Conservation (phyloP, 2,797 vertebrate species). For the Rhadinocentrus ornatus region DNA sequence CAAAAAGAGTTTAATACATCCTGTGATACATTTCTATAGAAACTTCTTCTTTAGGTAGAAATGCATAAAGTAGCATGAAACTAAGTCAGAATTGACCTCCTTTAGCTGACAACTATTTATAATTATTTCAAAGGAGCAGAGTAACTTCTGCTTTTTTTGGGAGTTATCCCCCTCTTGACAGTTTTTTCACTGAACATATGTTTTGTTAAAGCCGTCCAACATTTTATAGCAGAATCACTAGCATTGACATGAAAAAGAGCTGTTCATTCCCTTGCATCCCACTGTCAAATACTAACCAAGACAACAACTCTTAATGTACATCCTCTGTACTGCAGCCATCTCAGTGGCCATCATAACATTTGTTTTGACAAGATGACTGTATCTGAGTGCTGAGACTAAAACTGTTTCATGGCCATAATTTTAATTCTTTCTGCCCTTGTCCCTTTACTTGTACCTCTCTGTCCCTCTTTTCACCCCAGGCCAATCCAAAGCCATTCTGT, state of each 20-base stretch:
- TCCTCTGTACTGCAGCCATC: constrained; percentile 53
- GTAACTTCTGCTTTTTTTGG: constrained; percentile 1
- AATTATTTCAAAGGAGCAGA: constrained; percentile 13
- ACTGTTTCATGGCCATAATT: constrained; percentile 65
- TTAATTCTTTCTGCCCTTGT: constrained; percentile 69
- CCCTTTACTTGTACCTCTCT: constrained; percentile 56
- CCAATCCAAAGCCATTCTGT: constrained; percentile 37
- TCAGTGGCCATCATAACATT: constrained; percentile 64
- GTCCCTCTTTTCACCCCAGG: constrained; percentile 45
- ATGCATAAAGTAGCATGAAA: neutral
- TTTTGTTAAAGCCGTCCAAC: neutral
- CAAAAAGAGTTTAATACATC: constrained; percentile 3
- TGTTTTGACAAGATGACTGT: constrained; percentile 66
- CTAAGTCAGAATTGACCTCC: constrained; percentile 2
- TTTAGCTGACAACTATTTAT: constrained; percentile 3
- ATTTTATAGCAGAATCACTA: constrained; percentile 6
- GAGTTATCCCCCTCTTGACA: neutral
- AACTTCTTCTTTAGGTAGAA: constrained; percentile 1
- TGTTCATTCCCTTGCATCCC: constrained; percentile 80
- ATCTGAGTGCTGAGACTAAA: constrained; percentile 66
- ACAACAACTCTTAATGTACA: constrained; percentile 52
- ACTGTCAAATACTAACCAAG: constrained; percentile 73
- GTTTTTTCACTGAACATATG: neutral
- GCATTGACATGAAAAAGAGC: constrained; percentile 52
- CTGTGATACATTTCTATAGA: constrained; percentile 2